Conservation (phyloP, 2,888 invertebrate species). For the Scelioninae gen. 1 region DNA sequence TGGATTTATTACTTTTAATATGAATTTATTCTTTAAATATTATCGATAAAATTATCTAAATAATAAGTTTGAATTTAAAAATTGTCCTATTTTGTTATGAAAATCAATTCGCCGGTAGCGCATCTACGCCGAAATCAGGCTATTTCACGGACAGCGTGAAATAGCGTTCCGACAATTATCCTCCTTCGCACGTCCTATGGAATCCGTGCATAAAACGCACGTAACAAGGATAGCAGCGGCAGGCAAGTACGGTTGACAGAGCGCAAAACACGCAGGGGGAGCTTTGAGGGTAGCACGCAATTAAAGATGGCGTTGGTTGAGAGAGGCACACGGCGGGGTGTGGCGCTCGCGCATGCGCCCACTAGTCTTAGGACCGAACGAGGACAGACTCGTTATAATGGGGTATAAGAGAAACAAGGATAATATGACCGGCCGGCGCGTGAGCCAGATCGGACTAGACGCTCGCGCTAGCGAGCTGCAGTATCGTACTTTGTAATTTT, state of each 20-base stretch:
- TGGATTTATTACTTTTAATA: too few relatives aligned
- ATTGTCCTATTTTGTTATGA: background rate
- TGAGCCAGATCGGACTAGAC: conserved; percentile 49
- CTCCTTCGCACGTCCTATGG: conserved; percentile 66
- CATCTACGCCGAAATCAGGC: conserved; percentile 35
- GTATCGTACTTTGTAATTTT: background rate
- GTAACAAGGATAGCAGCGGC: conserved; percentile 55
- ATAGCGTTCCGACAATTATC: conserved; percentile 57
- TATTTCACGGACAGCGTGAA: conserved; percentile 41
- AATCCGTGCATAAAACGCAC: too few relatives aligned
- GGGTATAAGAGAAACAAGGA: conserved; percentile 27
- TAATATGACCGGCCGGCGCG: conserved; percentile 45
- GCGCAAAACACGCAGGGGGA: conserved; percentile 57
- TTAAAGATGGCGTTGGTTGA: conserved; percentile 65
- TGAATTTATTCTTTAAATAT: background rate
- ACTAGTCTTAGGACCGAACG: conserved; percentile 13
- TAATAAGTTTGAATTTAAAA: background rate
- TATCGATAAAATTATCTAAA: background rate
- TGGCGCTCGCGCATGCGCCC: conserved; percentile 67
- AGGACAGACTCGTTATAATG: conserved; percentile 17
- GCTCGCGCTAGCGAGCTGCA: conserved; percentile 40
- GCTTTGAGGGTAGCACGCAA: conserved; percentile 68
- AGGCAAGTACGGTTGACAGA: conserved; percentile 45
- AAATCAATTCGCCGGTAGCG: conserved; percentile 25
- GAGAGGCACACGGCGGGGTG: conserved; percentile 58